A percentile compares a stretch with the other conserved stretches of the same genome.
These are phyloP conservation scores for Toxotes jaculatrix DNA, from an alignment of 2,113 vertebrate species.

Conservation along the genomic window DNA sequence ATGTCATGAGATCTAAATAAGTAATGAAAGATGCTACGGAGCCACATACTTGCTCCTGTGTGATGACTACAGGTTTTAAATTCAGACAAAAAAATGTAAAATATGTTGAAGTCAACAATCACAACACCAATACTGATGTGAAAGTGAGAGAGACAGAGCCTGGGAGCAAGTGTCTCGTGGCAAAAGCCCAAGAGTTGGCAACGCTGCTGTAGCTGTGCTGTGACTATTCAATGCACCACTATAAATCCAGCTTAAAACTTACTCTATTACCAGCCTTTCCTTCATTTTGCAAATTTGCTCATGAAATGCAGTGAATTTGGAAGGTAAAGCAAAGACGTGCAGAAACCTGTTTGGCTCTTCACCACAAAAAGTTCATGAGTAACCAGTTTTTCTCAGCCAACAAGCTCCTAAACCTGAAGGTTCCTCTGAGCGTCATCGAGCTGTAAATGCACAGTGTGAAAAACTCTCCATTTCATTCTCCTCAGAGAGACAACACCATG, in stretches of 20 bases:
- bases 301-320: not conserved
- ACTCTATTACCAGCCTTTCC: not conserved
- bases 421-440: not conserved
- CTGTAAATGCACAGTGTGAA: constrained; percentile 19
- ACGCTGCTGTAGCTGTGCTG: not conserved
- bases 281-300: not conserved
- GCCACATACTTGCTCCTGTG: not conserved
- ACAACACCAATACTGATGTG: not conserved
- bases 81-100: too few relatives aligned
- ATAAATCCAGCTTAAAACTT: not conserved
- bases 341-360: not conserved
- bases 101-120: not conserved
- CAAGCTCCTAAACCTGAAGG: too few relatives aligned
- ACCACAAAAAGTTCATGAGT: too few relatives aligned
- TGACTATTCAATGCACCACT: not conserved
- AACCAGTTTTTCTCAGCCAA: not conserved
- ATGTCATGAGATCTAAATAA: too few relatives aligned
- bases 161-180: not conserved
- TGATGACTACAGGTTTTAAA: not conserved
- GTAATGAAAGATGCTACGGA: too few relatives aligned
- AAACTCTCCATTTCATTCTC: not conserved
- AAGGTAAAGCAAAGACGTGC: not conserved
- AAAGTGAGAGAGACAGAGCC: not conserved
- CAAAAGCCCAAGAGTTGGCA: not conserved
- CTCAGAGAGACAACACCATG: constrained; percentile 49